Evolutionary conservation across 2,797 vertebrate species (phyloP), one percentile per base, ranked within the genome.

Genomic region (Chaenodraco wilsoni): DNA sequence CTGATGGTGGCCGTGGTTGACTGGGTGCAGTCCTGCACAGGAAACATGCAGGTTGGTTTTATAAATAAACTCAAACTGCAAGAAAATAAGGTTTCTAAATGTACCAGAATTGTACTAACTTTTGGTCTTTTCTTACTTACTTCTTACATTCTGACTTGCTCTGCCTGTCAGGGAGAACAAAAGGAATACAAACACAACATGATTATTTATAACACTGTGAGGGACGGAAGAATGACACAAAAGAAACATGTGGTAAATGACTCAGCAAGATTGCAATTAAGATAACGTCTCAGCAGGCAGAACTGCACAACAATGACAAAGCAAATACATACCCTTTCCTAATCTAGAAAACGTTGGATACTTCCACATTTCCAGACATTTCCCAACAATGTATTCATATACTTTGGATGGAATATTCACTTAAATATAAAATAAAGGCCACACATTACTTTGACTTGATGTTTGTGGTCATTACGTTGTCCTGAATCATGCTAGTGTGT

Each of bases 1-100:
- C 66, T 96, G 84, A 79, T 95, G 78, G 87, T 95, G 63, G 93
- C 90, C 0, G 83, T 94, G 66, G 91, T 91, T 1, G 94, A 95
- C 88, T 94, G 93, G 92, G 87, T 95, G 48, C 86, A 91, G 60
- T 89, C 91, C 81, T 95, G 94, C 80, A 81, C 81, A 0, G 92
- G 93, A 48, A 83, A 90, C 55, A 90, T 94, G 75, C 86, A 95
- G 91, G 95, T 96, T 73, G 59, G 64, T 57, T 19, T 52, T 11
- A 9, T 50, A 1, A 65, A 77, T 21, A n/a, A 17, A 0, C 14
- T 58, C 2, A 61, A 57, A 62, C 41, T 50, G 6, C 33, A n/a
- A 67, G 1, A 73, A 61, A 5, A 55, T 14, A n/a, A 63, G 6
- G 40, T 8, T 16, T 11, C n/a, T 37, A 15, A 3, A 17, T 46